Percentiles rank a stretch among this genome's conserved stretches.
These are phyloP conservation scores for Botia almorhae DNA, from an alignment of 2,797 vertebrate genomes.

Conservation along the genomic window DNA sequence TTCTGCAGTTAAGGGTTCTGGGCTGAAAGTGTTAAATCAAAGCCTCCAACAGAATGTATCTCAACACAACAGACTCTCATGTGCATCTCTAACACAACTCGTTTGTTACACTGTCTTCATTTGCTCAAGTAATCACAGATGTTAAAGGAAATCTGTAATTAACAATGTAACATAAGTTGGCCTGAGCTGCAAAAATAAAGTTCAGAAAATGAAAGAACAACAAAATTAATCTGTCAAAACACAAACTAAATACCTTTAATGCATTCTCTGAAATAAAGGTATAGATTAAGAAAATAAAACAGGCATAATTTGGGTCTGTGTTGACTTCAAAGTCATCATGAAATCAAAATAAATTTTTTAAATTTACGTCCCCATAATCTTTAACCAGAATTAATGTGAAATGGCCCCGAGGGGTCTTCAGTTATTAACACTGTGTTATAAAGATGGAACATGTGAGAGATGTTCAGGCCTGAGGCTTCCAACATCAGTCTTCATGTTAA, in stretches of 20 bases:
- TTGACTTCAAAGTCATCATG: not conserved
- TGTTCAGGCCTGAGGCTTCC: not conserved
- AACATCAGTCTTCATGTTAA: not conserved
- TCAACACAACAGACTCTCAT: not conserved
- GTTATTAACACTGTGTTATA: not conserved
- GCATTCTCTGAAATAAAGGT: too few relatives aligned
- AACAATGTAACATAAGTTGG: not conserved
- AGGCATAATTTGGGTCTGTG: not conserved
- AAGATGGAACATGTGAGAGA: not conserved
- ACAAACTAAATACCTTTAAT: not conserved
- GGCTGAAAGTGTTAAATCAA: not conserved
- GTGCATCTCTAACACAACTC: not conserved
- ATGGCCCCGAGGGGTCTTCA: not conserved
- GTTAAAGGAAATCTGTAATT: not conserved
- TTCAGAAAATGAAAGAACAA: not conserved
- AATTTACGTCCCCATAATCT: not conserved
- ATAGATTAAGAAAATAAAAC: not conserved
- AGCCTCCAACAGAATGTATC: conserved; percentile 2
- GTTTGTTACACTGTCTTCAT: not conserved
- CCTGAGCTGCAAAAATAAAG: not conserved
- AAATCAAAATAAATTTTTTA: not conserved
- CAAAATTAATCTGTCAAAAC: not conserved
- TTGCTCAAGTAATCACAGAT: not conserved
- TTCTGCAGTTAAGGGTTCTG: not conserved
- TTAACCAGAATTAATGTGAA: not conserved